Evolutionary conservation across 2,113 vertebrate genomes (phyloP).

Genomic region (zebrafish (Danio rerio)): DNA sequence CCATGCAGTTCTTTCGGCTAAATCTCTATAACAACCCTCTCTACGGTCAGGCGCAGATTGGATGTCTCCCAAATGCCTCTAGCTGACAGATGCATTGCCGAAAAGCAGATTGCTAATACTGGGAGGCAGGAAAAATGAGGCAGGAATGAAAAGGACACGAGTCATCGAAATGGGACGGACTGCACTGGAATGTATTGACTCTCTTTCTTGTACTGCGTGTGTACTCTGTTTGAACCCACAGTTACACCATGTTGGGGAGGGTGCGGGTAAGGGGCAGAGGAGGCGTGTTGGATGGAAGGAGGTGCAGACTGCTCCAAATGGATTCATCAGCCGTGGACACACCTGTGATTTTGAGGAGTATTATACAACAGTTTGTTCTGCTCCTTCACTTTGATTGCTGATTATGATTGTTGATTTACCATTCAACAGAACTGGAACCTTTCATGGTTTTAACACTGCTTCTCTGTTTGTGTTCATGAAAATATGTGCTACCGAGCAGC

Average conservation of each 20-base stretch:
- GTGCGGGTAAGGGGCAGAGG: not conserved
- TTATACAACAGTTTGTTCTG: slow-evolving; percentile 70
- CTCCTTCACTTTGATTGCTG: not conserved
- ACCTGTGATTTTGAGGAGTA: slow-evolving; percentile 90
- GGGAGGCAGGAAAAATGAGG: slow-evolving; percentile 35
- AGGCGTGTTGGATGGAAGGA: slow-evolving; percentile 22
- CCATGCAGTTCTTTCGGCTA: slow-evolving; percentile 20
- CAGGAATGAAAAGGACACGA: slow-evolving; percentile 27
- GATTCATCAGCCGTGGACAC: slow-evolving; percentile 74
- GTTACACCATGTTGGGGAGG: slow-evolving; percentile 65
- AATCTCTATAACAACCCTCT: slow-evolving; percentile 33
- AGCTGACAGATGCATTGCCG: slow-evolving; percentile 62
- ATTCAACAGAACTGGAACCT: not conserved
- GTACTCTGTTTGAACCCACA: slow-evolving; percentile 93
- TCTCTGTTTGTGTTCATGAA: not conserved
- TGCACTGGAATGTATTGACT: slow-evolving; percentile 73
- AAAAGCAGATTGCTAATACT: slow-evolving; percentile 50
- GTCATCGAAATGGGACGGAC: slow-evolving; percentile 66
- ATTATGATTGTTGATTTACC: not conserved
- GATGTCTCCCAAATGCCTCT: slow-evolving; percentile 43
- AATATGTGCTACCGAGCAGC: too few species aligned
- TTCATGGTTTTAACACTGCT: not conserved
- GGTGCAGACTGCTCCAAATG: slow-evolving; percentile 70
- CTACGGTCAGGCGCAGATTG: slow-evolving; percentile 20
- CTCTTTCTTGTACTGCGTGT: slow-evolving; percentile 76